phyloP scores from a whole-genome alignment of 2,888 invertebrate genomes.

The Drosophila parthenogenetica region DNA sequence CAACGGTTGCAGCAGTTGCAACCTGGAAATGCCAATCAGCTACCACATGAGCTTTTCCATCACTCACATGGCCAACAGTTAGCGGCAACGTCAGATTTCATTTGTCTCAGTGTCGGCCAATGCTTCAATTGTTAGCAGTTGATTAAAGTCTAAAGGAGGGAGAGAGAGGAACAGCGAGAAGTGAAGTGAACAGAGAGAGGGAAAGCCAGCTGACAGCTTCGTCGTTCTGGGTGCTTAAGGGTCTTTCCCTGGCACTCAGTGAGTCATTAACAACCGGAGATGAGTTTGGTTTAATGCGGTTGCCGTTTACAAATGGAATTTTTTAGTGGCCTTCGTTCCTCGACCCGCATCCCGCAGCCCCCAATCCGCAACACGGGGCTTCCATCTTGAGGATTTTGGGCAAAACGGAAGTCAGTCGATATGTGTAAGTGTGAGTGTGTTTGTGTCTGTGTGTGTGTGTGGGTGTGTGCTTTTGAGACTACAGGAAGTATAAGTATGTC shows the following conservation, averaged over 20 bases:
- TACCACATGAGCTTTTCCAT: conserved; percentile 33
- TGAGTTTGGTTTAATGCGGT: conserved; percentile 79
- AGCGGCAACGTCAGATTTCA: conserved; percentile 67
- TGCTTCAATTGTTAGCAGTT: conserved; percentile 64
- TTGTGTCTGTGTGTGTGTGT: conserved; percentile 19
- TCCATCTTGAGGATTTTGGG: conserved; percentile 50
- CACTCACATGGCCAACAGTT: conserved; percentile 54
- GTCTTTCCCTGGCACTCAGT: conserved; percentile 51
- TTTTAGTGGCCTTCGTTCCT: conserved; percentile 64
- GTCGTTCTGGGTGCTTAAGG: conserved; percentile 39
- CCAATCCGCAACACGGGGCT: neutral
- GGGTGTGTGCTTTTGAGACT: conserved; percentile 27
- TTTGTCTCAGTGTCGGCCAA: conserved; percentile 55
- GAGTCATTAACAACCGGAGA: conserved; percentile 79
- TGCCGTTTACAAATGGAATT: conserved; percentile 79
- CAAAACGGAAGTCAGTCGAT: conserved; percentile 62
- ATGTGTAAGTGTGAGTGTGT: conserved; percentile 23
- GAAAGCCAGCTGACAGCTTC: conserved; percentile 22
- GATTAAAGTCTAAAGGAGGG: conserved; percentile 52
- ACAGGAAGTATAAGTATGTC: conserved; percentile 43
- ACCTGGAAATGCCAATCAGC: conserved; percentile 36
- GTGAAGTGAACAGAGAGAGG: neutral
- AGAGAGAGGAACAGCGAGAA: neutral
- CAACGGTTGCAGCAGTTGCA: conserved; percentile 38
- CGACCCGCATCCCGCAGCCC: neutral